These are phyloP conservation scores for Recurvirostra avosetta DNA, from an alignment of 2,113 vertebrate species.

Conservation along the genomic window DNA sequence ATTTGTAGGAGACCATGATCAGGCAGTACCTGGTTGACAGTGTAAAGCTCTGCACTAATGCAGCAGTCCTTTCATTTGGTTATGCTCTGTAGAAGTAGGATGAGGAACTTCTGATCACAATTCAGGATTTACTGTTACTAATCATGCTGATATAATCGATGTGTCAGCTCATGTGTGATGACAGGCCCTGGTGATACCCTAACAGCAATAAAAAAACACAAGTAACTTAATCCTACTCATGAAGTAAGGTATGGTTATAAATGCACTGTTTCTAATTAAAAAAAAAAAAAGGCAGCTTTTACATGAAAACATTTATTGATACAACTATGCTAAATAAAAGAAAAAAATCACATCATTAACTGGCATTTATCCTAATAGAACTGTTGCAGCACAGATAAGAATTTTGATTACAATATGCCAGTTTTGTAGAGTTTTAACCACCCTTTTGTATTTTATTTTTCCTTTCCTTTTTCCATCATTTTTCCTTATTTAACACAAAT, in stretches of 20 bases:
- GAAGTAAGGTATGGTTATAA: background rate
- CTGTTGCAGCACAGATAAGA: background rate
- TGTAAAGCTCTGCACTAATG: background rate
- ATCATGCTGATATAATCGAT: background rate
- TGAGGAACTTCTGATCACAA: background rate
- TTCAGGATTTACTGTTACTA: background rate
- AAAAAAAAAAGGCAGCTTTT: background rate
- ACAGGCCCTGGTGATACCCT: background rate
- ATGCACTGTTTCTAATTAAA: background rate
- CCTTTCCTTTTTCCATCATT: background rate
- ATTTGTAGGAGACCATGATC: rapidly evolving
- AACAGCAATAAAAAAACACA: background rate
- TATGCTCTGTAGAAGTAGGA: background rate
- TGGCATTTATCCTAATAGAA: background rate
- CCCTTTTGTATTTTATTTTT: background rate
- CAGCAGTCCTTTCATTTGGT: background rate
- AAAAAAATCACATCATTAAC: background rate
- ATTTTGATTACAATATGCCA: background rate
- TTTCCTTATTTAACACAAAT: background rate
- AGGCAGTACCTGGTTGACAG: background rate
- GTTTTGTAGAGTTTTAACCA: background rate
- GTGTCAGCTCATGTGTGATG: background rate
- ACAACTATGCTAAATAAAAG: background rate
- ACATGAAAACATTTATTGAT: background rate
- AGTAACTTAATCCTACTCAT: background rate